These are phyloP conservation scores for Eumerus sabulonum DNA, from an alignment of 2,888 invertebrate genomes.

Conservation along the genomic window DNA sequence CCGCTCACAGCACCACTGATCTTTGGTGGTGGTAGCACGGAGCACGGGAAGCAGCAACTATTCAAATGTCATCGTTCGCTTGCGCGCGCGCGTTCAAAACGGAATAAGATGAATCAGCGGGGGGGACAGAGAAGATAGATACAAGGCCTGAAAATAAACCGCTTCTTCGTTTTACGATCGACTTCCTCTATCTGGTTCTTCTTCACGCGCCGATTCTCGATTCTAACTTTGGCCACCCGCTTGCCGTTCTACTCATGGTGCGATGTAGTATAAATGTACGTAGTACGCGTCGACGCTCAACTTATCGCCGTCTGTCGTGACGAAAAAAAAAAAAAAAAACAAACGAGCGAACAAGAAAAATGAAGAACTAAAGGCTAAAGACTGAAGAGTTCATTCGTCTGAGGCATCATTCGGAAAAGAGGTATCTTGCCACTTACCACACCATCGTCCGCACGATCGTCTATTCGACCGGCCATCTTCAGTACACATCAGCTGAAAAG, in stretches of 20 bases:
- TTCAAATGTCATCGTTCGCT: conserved; percentile 67
- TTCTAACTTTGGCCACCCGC: conserved; percentile 17
- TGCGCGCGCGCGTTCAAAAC: conserved; percentile 35
- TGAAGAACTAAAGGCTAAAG: conserved; percentile 35
- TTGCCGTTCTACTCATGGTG: too few species aligned
- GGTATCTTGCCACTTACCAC: conserved; percentile 20
- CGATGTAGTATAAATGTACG: too few species aligned
- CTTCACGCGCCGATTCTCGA: conserved; percentile 36
- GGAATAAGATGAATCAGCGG: conserved; percentile 6
- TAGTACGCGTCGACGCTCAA: too few species aligned
- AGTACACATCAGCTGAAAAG: conserved; percentile 65
- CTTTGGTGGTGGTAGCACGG: conserved; percentile 42
- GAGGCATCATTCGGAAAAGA: conserved; percentile 2
- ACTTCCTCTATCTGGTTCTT: conserved; percentile 65
- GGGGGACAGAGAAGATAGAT: too few species aligned
- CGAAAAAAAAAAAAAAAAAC: too few species aligned
- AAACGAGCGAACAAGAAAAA: too few species aligned
- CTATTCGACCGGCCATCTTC: neutral
- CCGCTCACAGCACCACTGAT: conserved; percentile 13
- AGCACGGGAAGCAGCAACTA: conserved; percentile 51
- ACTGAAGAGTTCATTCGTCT: conserved; percentile 71
- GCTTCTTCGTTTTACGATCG: conserved; percentile 67
- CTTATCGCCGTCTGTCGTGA: too few species aligned
- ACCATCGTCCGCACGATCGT: conserved; percentile 28
- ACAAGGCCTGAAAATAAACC: conserved; percentile 55